These are phyloP conservation scores for Eledone cirrhosa DNA, from an alignment of 2,888 invertebrate species.

Conservation along the genomic window DNA sequence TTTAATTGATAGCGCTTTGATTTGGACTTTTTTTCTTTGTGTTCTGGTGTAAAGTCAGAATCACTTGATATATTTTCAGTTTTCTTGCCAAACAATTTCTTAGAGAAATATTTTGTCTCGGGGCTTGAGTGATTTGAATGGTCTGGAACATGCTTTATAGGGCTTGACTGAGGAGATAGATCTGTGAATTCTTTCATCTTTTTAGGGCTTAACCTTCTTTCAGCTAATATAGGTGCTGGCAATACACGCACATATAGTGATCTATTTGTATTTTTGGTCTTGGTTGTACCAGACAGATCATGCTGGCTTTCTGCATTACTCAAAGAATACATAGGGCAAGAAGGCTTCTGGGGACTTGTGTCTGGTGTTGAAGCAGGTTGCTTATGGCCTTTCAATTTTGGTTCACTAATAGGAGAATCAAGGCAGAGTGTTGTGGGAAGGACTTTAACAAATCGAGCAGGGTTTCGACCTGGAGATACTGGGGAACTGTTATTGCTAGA, in stretches of 20 bases:
- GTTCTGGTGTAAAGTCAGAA: neutral
- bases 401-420: no score
- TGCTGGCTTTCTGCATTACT: constrained; percentile 10
- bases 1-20: neutral
- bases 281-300: neutral
- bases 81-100: neutral
- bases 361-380: no score
- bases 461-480: no score
- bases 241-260: neutral
- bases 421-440: no score
- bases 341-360: no score
- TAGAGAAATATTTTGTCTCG: neutral
- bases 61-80: neutral
- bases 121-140: neutral
- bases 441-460: no score
- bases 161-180: neutral
- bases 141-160: neutral
- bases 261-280: neutral
- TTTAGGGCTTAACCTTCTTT: neutral
- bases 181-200: neutral
- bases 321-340: neutral
- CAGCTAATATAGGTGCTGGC: neutral
- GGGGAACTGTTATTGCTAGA: no score
- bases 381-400: no score
- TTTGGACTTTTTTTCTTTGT: neutral